Evolutionary conservation across 2,888 invertebrate species (phyloP), one percentile per base, ranked within the genome.

Genomic region (Electrophaes corylata): DNA sequence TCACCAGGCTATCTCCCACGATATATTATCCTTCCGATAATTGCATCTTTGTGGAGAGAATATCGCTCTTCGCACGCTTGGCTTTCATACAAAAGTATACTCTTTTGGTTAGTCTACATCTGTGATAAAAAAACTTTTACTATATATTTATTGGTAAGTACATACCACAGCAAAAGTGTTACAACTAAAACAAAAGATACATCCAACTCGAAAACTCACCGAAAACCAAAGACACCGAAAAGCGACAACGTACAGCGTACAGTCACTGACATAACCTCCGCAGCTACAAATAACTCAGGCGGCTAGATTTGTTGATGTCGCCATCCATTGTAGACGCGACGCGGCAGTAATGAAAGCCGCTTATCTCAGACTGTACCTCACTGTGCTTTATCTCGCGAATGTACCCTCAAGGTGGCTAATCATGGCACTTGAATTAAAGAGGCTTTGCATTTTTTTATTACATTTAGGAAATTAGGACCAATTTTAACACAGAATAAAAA

Each of bases 271-370:
- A 76, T 73, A 74, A 77, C 74, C 78, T 75, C 69, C 66, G 66
- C 69, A 72, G 78, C 83, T 76, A 81, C 86, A 87, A 85, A 86
- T 82, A 86, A 84, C 81, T 84, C 81, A 76, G 49, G 66, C 64
- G 68, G 67, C 68, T 76, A 83, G 83, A 84, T 84, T 83, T 86
- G 86, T 82, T 67, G 71, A 71, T 78, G 80, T 77, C 83, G 78
- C 81, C 82, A 83, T 84, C 80, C 79, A 83, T 84, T 83, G 80
- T 77, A 70, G 75, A 67, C 72, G 76, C 81, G 86, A 84, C 86
- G 75, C 78, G 74, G 72, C 81, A 74, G 81, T 87, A 86, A 86
- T 83, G 86, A 85, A 86, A 81, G 78, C 79, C 79, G 76, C 79
- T 85, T 87, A 87, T 87, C 87, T 81, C 64, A 66, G 76, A 76